These are phyloP conservation scores for Halesus radiatus DNA, from an alignment of 1,140 invertebrate genomes.

Conservation along the genomic window DNA sequence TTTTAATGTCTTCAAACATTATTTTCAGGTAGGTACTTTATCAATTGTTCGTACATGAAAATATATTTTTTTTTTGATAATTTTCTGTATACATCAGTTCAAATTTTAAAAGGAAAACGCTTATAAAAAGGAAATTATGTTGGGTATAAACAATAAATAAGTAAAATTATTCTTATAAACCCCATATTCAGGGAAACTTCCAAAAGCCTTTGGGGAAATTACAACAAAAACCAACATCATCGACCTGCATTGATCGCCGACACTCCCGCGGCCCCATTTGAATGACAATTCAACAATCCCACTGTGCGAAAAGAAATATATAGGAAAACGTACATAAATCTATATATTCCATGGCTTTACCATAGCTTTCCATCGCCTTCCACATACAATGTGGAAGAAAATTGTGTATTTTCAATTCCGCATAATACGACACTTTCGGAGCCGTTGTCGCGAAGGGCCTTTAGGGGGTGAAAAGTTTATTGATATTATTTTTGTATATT, in stretches of 20 bases:
- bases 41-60: too few species aligned
- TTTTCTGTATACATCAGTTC: too few species aligned
- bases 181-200: background rate
- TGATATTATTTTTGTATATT: background rate
- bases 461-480: slow-evolving; percentile 32
- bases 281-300: slow-evolving; percentile 56
- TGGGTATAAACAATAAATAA: too few species aligned
- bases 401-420: slow-evolving; percentile 56
- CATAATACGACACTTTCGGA: slow-evolving; percentile 53
- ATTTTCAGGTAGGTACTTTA: too few species aligned
- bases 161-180: too few species aligned
- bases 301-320: slow-evolving; percentile 51
- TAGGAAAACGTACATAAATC: slow-evolving; percentile 14
- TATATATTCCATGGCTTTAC: slow-evolving; percentile 17
- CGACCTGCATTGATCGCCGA: slow-evolving; percentile 14
- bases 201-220: background rate
- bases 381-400: slow-evolving; percentile 51
- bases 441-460: background rate
- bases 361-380: slow-evolving; percentile 33
- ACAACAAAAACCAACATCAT: background rate
- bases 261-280: slow-evolving; percentile 46
- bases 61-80: too few species aligned
- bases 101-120: too few species aligned
- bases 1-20: too few species aligned
- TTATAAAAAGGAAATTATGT: too few species aligned